phyloP scores from a whole-genome alignment of 1,140 invertebrate genomes.

The Olivierus martensii region DNA sequence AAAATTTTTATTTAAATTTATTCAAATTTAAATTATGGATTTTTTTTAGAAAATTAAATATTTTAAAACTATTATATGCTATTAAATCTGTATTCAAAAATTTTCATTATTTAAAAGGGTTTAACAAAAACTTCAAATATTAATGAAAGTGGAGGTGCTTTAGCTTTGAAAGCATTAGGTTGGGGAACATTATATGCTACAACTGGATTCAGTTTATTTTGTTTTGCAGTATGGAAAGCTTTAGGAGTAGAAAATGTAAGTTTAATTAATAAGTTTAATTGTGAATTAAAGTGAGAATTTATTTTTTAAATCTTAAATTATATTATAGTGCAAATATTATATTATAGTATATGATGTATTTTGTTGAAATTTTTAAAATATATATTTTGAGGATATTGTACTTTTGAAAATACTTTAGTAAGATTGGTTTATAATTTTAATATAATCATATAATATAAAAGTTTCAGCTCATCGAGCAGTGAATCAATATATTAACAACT shows the following conservation, averaged over 20 bases:
- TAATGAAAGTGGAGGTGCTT: conserved; percentile 54
- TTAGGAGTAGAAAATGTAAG: conserved; percentile 58
- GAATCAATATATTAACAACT: too few relatives aligned
- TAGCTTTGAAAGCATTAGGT: conserved; percentile 66
- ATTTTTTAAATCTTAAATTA: not conserved
- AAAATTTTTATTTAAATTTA: too few relatives aligned
- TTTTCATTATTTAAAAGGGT: not conserved
- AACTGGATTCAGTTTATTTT: conserved; percentile 60
- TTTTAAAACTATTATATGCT: not conserved
- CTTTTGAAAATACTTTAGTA: too few relatives aligned
- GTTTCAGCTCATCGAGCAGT: too few relatives aligned
- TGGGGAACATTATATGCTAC: conserved; percentile 77
- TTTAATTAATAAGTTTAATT: too few relatives aligned
- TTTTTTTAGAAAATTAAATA: too few relatives aligned
- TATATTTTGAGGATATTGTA: too few relatives aligned
- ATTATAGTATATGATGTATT: not conserved
- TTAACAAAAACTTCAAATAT: conserved; percentile 39
- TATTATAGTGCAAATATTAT: not conserved
- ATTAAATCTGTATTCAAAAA: not conserved
- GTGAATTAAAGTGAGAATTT: not conserved
- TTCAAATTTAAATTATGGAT: too few relatives aligned
- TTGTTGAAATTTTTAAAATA: too few relatives aligned
- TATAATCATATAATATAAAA: too few relatives aligned
- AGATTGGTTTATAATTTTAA: too few relatives aligned
- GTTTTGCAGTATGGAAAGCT: conserved; percentile 74